Conservation (phyloP, 2,888 invertebrate species). For the Rhodophaea formosa region DNA sequence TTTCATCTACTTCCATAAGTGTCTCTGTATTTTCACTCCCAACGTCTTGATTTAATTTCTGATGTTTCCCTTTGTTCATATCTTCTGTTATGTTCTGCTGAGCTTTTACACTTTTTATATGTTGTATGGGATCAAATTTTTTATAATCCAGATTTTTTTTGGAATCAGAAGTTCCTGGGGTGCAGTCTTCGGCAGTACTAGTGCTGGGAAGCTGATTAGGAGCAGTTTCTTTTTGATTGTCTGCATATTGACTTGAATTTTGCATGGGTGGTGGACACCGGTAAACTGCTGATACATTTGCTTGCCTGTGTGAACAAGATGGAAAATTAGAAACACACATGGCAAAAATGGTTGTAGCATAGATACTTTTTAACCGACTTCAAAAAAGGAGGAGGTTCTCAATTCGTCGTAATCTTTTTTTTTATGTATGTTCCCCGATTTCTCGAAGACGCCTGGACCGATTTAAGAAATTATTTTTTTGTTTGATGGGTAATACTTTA, state of each 20-base stretch:
- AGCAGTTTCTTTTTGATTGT: constrained; percentile 18
- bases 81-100: constrained; percentile 21
- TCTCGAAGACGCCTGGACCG: no score
- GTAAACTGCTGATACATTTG: constrained; percentile 85
- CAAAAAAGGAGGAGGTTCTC: no score
- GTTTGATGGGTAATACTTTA: no score
- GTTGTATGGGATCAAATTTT: constrained; percentile 43
- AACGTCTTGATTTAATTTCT: constrained; percentile 7
- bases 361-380: no score
- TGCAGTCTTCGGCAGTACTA: constrained; percentile 21
- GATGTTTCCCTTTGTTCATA: constrained; percentile 15
- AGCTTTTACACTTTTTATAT: constrained; percentile 41
- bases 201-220: constrained; percentile 13
- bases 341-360: no score
- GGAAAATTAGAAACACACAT: not conserved
- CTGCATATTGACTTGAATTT: constrained; percentile 9
- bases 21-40: constrained; percentile 12
- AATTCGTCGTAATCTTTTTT: no score
- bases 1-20: constrained; percentile 20
- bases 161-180: constrained; percentile 36
- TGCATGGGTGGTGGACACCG: constrained; percentile 42
- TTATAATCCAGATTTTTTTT: constrained; percentile 27
- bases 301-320: constrained; percentile 79
- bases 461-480: no score
- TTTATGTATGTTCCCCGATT: no score